Evolutionary conservation across 2,113 vertebrate species (phyloP).

Genomic region (Pseudopodoces humilis): DNA sequence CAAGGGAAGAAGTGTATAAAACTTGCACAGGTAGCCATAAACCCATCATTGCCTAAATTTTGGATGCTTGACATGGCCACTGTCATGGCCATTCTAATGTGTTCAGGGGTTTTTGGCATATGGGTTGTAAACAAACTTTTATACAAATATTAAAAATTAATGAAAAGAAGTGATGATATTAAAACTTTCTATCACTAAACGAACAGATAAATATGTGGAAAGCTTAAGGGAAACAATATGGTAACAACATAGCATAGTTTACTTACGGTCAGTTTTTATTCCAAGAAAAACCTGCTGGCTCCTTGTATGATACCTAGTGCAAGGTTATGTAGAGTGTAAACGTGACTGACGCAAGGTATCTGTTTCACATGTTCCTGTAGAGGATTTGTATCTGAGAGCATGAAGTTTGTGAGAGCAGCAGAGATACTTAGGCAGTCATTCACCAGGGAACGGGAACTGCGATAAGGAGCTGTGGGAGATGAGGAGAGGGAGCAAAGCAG

Average conservation of each 20-base stretch:
- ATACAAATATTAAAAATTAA: not conserved
- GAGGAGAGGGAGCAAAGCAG: not conserved
- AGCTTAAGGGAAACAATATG: not conserved
- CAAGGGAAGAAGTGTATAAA: not conserved
- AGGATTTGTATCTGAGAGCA: not conserved
- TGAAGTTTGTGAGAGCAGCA: not conserved
- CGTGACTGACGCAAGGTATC: accelerated
- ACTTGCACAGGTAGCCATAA: not conserved
- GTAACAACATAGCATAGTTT: not conserved
- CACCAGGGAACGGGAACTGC: not conserved
- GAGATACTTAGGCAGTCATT: accelerated
- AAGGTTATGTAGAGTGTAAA: not conserved
- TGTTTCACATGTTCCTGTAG: not conserved
- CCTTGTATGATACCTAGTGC: not conserved
- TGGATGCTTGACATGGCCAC: not conserved
- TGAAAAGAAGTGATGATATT: not conserved
- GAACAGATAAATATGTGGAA: not conserved
- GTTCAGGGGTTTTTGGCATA: not conserved
- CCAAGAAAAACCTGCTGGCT: not conserved
- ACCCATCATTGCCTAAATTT: not conserved
- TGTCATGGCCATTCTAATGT: not conserved
- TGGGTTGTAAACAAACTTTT: not conserved
- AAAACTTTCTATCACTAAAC: not conserved
- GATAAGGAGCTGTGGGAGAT: too few relatives aligned
- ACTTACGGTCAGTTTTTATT: not conserved